These are phyloP conservation scores for Pterostichus niger DNA, from an alignment of 2,888 invertebrate species.

Conservation along the genomic window DNA sequence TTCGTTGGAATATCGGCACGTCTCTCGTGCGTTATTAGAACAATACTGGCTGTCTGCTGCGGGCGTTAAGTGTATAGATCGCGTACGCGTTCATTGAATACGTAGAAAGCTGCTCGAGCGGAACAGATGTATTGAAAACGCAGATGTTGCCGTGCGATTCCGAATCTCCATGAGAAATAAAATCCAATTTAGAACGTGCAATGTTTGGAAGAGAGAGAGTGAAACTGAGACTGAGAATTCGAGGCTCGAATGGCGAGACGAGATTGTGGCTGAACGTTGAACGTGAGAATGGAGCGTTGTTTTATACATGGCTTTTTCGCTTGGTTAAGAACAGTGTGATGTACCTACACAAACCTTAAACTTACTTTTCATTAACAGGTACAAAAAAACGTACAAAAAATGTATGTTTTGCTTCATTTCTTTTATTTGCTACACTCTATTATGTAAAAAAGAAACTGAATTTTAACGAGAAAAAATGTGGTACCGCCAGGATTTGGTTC, in stretches of 20 bases:
- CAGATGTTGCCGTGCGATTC: constrained; percentile 56
- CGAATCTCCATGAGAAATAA: constrained; percentile 61
- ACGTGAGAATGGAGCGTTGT: constrained; percentile 29
- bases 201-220: constrained; percentile 39
- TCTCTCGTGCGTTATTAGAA: constrained; percentile 55
- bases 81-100: constrained; percentile 46
- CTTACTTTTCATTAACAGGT: constrained; percentile 18
- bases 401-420: too few species aligned
- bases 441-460: too few species aligned
- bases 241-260: background rate
- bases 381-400: background rate
- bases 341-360: background rate
- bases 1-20: constrained; percentile 57
- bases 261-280: constrained; percentile 18
- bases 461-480: too few species aligned
- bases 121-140: constrained; percentile 63
- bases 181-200: constrained; percentile 64
- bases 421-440: too few species aligned
- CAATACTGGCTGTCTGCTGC: constrained; percentile 29
- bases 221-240: background rate
- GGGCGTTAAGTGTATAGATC: constrained; percentile 58
- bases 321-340: background rate
- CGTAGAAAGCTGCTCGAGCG: constrained; percentile 44
- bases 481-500: too few species aligned
- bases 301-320: constrained; percentile 24